Evolutionary conservation across 2,888 invertebrate genomes (phyloP), one percentile per base, ranked within the genome.

Genomic region (Acleris literana): DNA sequence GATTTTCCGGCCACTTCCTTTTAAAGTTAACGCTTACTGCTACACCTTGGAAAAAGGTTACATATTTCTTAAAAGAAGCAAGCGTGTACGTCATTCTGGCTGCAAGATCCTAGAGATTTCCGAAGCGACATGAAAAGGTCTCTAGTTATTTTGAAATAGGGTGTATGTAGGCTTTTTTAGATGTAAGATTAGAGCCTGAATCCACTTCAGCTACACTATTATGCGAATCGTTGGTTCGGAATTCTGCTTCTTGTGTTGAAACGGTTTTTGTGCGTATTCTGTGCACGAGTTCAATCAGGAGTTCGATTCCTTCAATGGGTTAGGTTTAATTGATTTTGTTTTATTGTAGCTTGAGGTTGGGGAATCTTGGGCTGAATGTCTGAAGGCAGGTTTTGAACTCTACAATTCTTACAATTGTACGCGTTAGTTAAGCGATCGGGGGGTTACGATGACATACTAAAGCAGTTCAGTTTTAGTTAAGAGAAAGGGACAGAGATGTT

Each of bases 221-320:
- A 90, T 85, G 78, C 90, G 83, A 85, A 70, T 76, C 91, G 89
- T 72, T 90, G 91, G 79, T 68, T 84, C 84, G 88, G 81, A 87
- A 85, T 83, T 84, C 80, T 79, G 81, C 86, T 90, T 87, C 87
- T 87, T 88, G 89, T 86, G 87, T 86, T 88, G 88, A 90, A 83
- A 78, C 83, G 71, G 82, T 83, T 83, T 67, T 48, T n/a, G 64
- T 63, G 84, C 81, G 88, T 86, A 91, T 90, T 90, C 90, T 22
- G 66, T 77, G 83, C 90, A 90, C 91, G 90, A 81, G 78, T 80
- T 78, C 79, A 85, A 88, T 83, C 84, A 82, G 77, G 81, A 77
- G 77, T 82, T 83, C 85, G 86, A 86, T 85, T 87, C 81, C 80
- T 83, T 77, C 71, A 74, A 85, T 85, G 84, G 83, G 78, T n/a